Percentiles rank a stretch among this genome's conserved stretches.
Evolutionary conservation across 2,797 vertebrate genomes (phyloP).

Genomic region (Gobio occitaniae): DNA sequence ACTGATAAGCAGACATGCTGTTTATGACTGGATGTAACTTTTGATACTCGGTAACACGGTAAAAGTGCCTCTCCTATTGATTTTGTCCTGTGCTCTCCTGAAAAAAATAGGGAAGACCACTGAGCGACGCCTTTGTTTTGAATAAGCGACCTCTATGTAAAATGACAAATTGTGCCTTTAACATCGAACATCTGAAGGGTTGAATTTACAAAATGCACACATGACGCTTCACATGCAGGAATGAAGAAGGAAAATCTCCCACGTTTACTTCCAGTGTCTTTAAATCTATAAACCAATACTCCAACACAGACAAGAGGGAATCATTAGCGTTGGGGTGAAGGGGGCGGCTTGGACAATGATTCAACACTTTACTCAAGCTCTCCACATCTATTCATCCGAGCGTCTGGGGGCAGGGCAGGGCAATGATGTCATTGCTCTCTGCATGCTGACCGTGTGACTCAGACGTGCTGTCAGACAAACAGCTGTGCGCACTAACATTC

Average conservation of each 20-base stretch:
- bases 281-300: slow-evolving; percentile 35
- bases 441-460: slow-evolving; percentile 70
- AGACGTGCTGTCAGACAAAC: slow-evolving; percentile 69
- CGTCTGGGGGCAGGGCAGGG: slow-evolving; percentile 47
- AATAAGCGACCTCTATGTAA: too few species aligned
- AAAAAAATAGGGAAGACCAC: too few species aligned
- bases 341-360: slow-evolving; percentile 48
- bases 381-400: slow-evolving; percentile 44
- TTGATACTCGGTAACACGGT: too few species aligned
- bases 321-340: slow-evolving; percentile 40
- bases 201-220: neutral
- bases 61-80: too few species aligned
- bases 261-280: slow-evolving; percentile 7
- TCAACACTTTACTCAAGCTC: slow-evolving; percentile 44
- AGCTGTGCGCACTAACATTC: slow-evolving; percentile 70
- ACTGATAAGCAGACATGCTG: too few species aligned
- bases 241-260: neutral
- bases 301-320: slow-evolving; percentile 37
- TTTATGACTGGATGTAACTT: too few species aligned
- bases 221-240: neutral
- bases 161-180: too few species aligned
- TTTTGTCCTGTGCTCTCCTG: too few species aligned
- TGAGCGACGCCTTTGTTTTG: too few species aligned
- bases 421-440: slow-evolving; percentile 75
- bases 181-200: neutral